Conservation (phyloP, 1,140 invertebrate genomes). For the Argopecten irradians region DNA sequence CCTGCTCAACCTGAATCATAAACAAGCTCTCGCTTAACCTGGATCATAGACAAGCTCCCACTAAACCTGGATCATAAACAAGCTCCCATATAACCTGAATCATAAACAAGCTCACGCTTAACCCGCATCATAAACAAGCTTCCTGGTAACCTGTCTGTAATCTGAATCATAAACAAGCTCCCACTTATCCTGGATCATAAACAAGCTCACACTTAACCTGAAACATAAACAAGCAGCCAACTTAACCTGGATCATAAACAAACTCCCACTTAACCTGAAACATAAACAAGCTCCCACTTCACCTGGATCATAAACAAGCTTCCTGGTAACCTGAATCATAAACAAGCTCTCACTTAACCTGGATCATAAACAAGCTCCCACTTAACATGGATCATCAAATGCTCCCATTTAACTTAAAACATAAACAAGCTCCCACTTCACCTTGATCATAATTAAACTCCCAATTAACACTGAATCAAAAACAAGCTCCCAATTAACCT, state of each 20-base stretch:
- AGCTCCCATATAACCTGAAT: not conserved
- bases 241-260: not conserved
- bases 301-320: not conserved
- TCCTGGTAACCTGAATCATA: no score
- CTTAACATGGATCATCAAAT: not conserved
- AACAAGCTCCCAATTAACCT: not conserved
- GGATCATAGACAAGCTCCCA: not conserved
- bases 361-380: not conserved
- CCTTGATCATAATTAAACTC: not conserved
- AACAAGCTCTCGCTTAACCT: not conserved
- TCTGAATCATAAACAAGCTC: not conserved
- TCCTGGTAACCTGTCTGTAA: not conserved
- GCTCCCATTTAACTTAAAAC: not conserved
- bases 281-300: not conserved
- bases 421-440: not conserved
- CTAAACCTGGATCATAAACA: not conserved
- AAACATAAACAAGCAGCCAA: not conserved
- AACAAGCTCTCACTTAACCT: not conserved
- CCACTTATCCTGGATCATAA: not conserved
- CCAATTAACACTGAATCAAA: not conserved
- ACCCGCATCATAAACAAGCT: not conserved
- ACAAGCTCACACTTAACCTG: not conserved
- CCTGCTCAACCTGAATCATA: not conserved
- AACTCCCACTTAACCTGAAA: not conserved
- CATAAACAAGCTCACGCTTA: not conserved